These are phyloP conservation scores for Isurus oxyrinchus DNA, from an alignment of 2,113 vertebrate genomes.

Conservation along the genomic window DNA sequence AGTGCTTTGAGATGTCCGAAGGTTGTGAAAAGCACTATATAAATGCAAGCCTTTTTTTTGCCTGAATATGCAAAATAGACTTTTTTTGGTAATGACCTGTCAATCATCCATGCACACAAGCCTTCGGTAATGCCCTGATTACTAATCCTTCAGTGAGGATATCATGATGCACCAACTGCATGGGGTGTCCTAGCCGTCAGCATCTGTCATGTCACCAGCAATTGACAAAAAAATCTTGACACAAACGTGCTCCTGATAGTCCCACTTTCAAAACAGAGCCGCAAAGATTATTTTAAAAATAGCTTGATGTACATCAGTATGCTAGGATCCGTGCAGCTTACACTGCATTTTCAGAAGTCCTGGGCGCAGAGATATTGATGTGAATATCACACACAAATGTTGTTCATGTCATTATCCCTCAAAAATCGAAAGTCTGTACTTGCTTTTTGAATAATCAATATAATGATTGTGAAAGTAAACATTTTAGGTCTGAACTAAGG, in stretches of 20 bases:
- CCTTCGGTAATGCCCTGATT: not conserved
- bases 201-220: not conserved
- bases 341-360: not conserved
- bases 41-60: no score
- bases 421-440: not conserved
- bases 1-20: no score
- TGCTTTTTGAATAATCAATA: not conserved
- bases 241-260: not conserved
- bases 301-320: not conserved
- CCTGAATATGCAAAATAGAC: not conserved
- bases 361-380: not conserved
- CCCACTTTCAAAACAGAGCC: not conserved
- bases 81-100: not conserved
- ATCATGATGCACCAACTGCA: not conserved
- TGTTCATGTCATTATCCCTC: not conserved
- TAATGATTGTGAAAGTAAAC: not conserved
- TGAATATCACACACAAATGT: not conserved
- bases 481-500: not conserved
- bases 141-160: not conserved
- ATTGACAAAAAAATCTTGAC: not conserved
- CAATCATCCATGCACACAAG: not conserved
- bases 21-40: no score
- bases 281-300: not conserved
- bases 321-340: not conserved
- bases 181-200: not conserved